Conservation (phyloP, 1,140 invertebrate species). For the Triops longicaudatus region DNA sequence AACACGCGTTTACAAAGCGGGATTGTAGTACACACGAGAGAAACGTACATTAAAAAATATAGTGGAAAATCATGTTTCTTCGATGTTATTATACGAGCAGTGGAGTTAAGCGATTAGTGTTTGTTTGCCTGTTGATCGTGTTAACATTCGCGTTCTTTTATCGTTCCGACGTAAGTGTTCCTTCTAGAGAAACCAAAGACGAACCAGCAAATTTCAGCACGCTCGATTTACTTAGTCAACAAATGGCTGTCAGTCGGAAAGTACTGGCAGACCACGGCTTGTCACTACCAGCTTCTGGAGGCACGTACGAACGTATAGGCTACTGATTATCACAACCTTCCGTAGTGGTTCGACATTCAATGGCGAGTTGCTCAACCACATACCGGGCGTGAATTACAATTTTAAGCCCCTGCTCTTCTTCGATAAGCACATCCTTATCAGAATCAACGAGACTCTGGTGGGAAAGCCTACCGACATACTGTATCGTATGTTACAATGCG, state of each 20-base stretch:
- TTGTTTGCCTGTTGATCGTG: too few species aligned
- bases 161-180: too few species aligned
- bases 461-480: not conserved
- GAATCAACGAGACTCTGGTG: not conserved
- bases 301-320: not conserved
- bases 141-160: too few species aligned
- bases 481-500: not conserved
- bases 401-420: not conserved
- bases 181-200: too few species aligned
- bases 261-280: not conserved
- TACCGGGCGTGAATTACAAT: not conserved
- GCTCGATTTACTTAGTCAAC: not conserved
- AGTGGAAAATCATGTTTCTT: too few species aligned
- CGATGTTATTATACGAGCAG: too few species aligned
- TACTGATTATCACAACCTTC: constrained; percentile 68
- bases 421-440: not conserved
- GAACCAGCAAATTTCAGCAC: too few species aligned
- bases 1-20: too few species aligned
- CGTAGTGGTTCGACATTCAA: constrained; percentile 77
- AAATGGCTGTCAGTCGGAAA: not conserved
- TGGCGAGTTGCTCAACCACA: constrained; percentile 52
- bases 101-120: too few species aligned
- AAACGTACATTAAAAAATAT: too few species aligned
- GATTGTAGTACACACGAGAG: too few species aligned
- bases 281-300: not conserved